Evolutionary conservation across 2,113 vertebrate species (phyloP).

Genomic region (Megaleporinus macrocephalus): DNA sequence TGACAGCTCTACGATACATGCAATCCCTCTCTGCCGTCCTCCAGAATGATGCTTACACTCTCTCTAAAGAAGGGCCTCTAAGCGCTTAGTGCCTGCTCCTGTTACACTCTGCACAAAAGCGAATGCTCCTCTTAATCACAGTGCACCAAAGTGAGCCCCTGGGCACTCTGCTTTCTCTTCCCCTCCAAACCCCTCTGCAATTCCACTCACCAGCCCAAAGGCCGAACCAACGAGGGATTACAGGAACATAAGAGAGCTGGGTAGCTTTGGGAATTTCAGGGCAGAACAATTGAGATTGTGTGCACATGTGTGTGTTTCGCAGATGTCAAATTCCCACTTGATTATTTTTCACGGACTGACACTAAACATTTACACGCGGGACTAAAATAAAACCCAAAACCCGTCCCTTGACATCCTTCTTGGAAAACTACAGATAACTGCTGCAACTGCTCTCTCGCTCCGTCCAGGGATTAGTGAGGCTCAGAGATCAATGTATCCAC

Average conservation of each 20-base stretch:
- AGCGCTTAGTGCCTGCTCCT: conserved; percentile 41
- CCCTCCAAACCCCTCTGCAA: conserved; percentile 22
- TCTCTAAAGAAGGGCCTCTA: conserved; percentile 31
- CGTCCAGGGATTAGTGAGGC: conserved; percentile 31
- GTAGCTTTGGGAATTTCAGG: not conserved
- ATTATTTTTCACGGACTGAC: conserved; percentile 11
- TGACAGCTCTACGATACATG: not conserved
- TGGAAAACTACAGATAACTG: conserved; percentile 58
- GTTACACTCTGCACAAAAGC: conserved; percentile 36
- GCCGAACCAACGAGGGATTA: conserved; percentile 41
- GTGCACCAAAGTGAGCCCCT: conserved; percentile 20
- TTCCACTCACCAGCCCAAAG: not conserved
- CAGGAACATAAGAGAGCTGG: not conserved
- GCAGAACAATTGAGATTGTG: conserved; percentile 10
- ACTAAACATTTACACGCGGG: conserved; percentile 37
- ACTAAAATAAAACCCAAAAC: conserved; percentile 39
- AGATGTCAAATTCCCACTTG: conserved; percentile 31
- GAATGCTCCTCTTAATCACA: conserved; percentile 40
- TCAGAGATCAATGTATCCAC: not conserved
- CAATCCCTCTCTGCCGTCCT: not conserved
- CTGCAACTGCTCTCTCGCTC: conserved; percentile 26
- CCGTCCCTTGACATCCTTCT: conserved; percentile 52
- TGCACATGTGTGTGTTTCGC: conserved; percentile 32
- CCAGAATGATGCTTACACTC: conserved; percentile 39
- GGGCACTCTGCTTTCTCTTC: conserved; percentile 21